These are phyloP conservation scores for Diglossa cyanea DNA, from an alignment of 2,797 vertebrate species.

Conservation along the genomic window DNA sequence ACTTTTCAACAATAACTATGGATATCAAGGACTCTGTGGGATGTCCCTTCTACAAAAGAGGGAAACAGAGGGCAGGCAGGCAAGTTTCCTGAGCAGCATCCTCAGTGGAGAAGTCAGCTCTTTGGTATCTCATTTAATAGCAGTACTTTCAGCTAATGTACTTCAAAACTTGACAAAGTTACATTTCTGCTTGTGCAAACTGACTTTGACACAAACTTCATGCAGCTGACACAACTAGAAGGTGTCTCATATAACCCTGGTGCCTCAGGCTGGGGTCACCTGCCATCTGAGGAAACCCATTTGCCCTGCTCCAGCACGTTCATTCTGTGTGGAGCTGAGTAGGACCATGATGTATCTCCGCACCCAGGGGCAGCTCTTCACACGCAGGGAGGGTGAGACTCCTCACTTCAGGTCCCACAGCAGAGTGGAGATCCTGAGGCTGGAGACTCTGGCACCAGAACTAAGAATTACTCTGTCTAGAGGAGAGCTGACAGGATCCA, in stretches of 20 bases:
- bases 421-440: not conserved
- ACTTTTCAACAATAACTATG: not conserved
- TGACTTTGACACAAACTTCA: not conserved
- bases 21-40: not conserved
- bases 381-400: not conserved
- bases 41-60: not conserved
- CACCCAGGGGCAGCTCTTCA: not conserved
- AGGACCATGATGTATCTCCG: not conserved
- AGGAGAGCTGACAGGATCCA: not conserved
- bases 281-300: not conserved
- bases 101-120: not conserved
- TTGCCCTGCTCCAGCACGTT: not conserved
- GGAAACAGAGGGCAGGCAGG: not conserved
- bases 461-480: not conserved
- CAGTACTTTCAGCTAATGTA: not conserved
- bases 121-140: not conserved
- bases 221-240: not conserved
- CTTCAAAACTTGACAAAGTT: not conserved
- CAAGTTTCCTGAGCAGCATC: not conserved
- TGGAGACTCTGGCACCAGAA: not conserved
- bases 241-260: not conserved
- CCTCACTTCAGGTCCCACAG: not conserved
- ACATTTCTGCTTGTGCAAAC: not conserved
- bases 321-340: not conserved
- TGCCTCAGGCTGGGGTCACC: not conserved